These are phyloP conservation scores for Conopomorpha cramerella DNA, from an alignment of 1,140 invertebrate genomes.

Conservation along the genomic window DNA sequence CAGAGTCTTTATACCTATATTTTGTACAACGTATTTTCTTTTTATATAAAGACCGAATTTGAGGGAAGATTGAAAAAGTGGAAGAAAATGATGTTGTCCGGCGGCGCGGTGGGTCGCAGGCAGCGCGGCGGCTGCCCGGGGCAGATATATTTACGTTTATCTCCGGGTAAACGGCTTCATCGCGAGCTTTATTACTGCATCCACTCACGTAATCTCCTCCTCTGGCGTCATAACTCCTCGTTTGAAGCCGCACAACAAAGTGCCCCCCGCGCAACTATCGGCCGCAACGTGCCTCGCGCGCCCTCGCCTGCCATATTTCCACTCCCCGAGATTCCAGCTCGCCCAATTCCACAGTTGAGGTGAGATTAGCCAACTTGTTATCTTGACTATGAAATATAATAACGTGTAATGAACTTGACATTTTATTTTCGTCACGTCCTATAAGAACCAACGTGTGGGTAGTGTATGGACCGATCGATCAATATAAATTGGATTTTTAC, in stretches of 20 bases:
- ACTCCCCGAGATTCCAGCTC: too few relatives aligned
- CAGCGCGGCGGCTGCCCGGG: slow-evolving; percentile 29
- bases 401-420: too few relatives aligned
- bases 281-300: slow-evolving; percentile 2
- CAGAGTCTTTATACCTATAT: too few relatives aligned
- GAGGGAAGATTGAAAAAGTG: not conserved
- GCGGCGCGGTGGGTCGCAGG: slow-evolving; percentile 11
- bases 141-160: slow-evolving; percentile 58
- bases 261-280: slow-evolving; percentile 35
- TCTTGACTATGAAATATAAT: too few relatives aligned
- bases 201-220: slow-evolving; percentile 59
- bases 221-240: slow-evolving; percentile 55
- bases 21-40: too few relatives aligned
- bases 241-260: slow-evolving; percentile 50
- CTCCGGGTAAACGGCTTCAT: slow-evolving; percentile 58
- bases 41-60: too few relatives aligned
- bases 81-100: not conserved
- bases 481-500: slow-evolving; percentile 40
- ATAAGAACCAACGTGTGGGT: too few relatives aligned
- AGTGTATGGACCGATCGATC: too few relatives aligned
- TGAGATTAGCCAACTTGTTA: too few relatives aligned
- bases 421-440: too few relatives aligned
- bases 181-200: slow-evolving; percentile 61
- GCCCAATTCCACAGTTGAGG: too few relatives aligned
- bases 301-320: too few relatives aligned